Conservation (phyloP, 2,888 invertebrate species). For the Pandemis heparana region DNA sequence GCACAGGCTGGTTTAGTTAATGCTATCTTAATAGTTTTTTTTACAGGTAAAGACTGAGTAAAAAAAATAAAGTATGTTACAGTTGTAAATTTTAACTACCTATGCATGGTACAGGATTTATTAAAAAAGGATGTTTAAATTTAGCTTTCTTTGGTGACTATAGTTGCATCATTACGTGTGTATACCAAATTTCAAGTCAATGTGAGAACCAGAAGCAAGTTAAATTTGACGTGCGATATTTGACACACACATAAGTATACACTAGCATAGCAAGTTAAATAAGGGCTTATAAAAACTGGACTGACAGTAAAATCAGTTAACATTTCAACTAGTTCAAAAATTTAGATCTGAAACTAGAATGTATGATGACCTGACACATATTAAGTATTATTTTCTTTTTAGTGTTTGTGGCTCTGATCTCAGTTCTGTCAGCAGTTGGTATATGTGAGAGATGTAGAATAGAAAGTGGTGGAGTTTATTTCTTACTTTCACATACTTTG, state of each 20-base stretch:
- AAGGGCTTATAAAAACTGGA: too few species aligned
- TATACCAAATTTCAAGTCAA: too few species aligned
- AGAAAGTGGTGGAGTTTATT: constrained; percentile 99
- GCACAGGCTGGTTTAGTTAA: constrained; percentile 94
- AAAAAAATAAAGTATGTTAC: neutral
- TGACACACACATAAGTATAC: too few species aligned
- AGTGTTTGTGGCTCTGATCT: constrained; percentile 95
- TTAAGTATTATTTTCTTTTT: constrained; percentile 54
- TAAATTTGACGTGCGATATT: too few species aligned
- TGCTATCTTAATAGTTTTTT: constrained; percentile 92
- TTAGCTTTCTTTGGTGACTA: too few species aligned
- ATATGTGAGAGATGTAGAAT: constrained; percentile 98
- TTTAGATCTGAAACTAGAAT: neutral
- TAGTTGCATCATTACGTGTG: too few species aligned
- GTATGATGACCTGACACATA: too few species aligned
- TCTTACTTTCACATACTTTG: constrained; percentile 96
- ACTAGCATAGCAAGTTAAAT: too few species aligned
- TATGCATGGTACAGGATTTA: too few species aligned
- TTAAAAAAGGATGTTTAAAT: too few species aligned
- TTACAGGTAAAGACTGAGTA: constrained; percentile 86
- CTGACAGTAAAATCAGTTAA: too few species aligned
- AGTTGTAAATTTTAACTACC: neutral
- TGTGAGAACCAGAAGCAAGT: too few species aligned
- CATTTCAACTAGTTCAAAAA: neutral
- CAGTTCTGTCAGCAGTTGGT: constrained; percentile 97